Base-by-base conservation (phyloP, 2,113 vertebrate species). In the Oenanthe melanoleuca region DNA sequence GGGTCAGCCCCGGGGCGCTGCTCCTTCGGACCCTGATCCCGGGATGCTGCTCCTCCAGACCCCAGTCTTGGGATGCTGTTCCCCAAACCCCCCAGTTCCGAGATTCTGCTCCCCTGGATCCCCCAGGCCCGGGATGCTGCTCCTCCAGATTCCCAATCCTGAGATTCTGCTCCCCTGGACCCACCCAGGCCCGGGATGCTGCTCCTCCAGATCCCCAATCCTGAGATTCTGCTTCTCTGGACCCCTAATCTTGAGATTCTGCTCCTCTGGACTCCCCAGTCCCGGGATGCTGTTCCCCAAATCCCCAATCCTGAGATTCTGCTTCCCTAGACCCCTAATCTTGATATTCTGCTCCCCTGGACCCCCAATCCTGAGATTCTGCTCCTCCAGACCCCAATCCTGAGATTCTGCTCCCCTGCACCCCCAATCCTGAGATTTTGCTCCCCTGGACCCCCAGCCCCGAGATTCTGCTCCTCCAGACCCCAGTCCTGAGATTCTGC, bases 31-130 rank as follows among this genome's bases (percentile, higher is more conserved):
- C 9, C 6, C 66, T 37, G 34, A 37, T 37, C 14, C 55, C 4
- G 2, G 31, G 24, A 0, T 14, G 44, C 53, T 10, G 81, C 47
- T 53, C 28, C 50, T 7, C 4, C 4, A 5, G 22, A 50, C 9
- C 7, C 7, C 34, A 37, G 8, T 37, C 34, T 37, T 37, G 34
- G 34, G 34, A 37, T 37, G 34, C 34, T 37, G 34, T 37, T 37
- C 34, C 34, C 34, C 34, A 37, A 37, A 37, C 34, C 6, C 66
- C 31, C 5, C 6, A 9, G 9, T 22, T 8, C 6, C 1, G 0
- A 4, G 24, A 14, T 14, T 4, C 31, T 34, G 19, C 11, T 22
- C 7, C 47, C 3, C 3, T 4, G 4, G 18, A 69, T 4, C 17
- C 8, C 18, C 2, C 34, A 11, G 8, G 12, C 50, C 5, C 1